Conservation (phyloP, 2,113 vertebrate species). For the Zosterops lateralis region DNA sequence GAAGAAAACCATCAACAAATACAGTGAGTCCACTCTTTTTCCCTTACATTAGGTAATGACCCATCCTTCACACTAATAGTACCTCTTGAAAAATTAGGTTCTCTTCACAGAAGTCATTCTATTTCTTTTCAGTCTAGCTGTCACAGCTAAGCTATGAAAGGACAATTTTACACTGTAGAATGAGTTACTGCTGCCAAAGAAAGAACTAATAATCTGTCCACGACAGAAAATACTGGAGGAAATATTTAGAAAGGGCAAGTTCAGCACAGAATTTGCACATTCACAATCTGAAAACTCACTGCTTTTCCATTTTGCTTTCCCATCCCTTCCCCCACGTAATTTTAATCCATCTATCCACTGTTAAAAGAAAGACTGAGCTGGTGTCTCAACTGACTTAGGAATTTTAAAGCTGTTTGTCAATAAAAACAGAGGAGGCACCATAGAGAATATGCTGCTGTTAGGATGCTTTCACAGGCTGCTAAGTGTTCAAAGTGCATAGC, state of each 20-base stretch:
- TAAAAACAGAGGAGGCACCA: neutral
- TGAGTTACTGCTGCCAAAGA: neutral
- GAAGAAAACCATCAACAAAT: neutral
- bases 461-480: neutral
- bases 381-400: neutral
- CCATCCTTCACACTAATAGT: neutral
- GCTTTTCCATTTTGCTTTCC: neutral
- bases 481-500: neutral
- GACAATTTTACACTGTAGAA: neutral
- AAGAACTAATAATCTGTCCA: neutral
- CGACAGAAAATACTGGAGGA: fast-evolving
- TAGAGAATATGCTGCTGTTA: neutral
- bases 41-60: neutral
- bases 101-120: neutral
- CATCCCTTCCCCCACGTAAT: neutral
- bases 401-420: neutral
- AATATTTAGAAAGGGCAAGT: neutral
- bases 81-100: neutral
- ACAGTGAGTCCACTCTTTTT: neutral
- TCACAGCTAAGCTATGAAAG: neutral
- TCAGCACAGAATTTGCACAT: neutral
- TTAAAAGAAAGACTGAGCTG: neutral
- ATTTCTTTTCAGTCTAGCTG: neutral
- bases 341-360: neutral
- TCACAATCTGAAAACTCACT: neutral